A percentile compares a stretch with the other conserved stretches of the same genome.
These are phyloP conservation scores for Octomys mimax DNA, from an alignment of 2,797 vertebrate genomes.

Conservation along the genomic window DNA sequence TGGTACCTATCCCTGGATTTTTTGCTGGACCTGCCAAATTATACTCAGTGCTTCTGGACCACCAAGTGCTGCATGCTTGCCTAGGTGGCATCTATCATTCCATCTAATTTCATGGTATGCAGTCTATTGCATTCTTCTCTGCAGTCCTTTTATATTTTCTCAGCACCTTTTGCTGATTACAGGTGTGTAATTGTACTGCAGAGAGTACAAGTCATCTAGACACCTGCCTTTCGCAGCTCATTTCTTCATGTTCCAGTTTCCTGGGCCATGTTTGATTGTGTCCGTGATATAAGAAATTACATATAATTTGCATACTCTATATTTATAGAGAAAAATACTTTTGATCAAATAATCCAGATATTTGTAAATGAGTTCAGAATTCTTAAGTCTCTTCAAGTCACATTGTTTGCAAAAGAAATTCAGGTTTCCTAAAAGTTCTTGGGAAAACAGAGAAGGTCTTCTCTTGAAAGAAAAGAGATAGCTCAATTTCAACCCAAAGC, in stretches of 20 bases:
- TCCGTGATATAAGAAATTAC: background rate
- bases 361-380: conserved; percentile 53
- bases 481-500: conserved; percentile 38
- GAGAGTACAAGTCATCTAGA: conserved; percentile 11
- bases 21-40: background rate
- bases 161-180: background rate
- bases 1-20: background rate
- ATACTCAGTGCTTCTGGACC: background rate
- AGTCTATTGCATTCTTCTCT: background rate
- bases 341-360: conserved; percentile 32
- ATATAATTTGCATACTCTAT: conserved; percentile 4
- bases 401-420: conserved; percentile 27
- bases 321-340: conserved; percentile 34
- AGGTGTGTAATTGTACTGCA: background rate
- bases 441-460: conserved; percentile 29
- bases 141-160: background rate
- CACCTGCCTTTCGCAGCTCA: background rate
- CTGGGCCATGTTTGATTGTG: background rate
- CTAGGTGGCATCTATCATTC: background rate
- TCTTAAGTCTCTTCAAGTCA: conserved; percentile 34
- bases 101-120: background rate
- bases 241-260: conserved; percentile 43
- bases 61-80: background rate
- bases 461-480: conserved; percentile 47
- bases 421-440: conserved; percentile 39